Base-by-base conservation (phyloP, 2,797 vertebrate species). In the Acanthurus leucopareius region DNA sequence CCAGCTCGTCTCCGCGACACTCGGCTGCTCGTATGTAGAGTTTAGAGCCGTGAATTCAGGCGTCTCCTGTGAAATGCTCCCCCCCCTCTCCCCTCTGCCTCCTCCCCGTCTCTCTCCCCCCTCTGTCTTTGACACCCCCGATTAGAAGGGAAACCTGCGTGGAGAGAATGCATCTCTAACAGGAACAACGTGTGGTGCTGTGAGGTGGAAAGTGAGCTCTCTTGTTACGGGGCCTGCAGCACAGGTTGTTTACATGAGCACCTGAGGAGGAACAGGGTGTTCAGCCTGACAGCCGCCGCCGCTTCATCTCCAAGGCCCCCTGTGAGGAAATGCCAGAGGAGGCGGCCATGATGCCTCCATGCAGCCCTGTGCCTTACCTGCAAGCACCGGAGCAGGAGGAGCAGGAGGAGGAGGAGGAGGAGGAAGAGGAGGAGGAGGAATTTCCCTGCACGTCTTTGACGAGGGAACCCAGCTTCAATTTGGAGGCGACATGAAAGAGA, bases 151-250 rank as follows among this genome's bases (percentile, higher is more conserved):
- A 86, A 84, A 83, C 71, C 80, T 85, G 87, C 66, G 75, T 86
- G 86, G 72, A 75, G 86, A 82, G 89, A 83, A 85, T 84, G 86
- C 86, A 75, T 80, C 84, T 89, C 90, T 88, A 91, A 91, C 89
- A 79, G 86, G 79, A 86, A 19, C 79, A 82, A 17, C 49, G 49
- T 85, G 87, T 60, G 83, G 87, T 70, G 88, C 90, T 86, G 83
- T 80, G 87, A 91, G 89, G 45, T 88, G 88, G 89, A 91, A 89
- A 90, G 89, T 86, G 83, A 89, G 84, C 90, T 87, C 87, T 88
- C 87, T 90, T 93, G 91, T 92, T 92, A 77, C 69, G 16, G 86
- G 52, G 68, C 68, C 83, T 53, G 83, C 79, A 77, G 85, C 32
- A 8, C 75, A 80, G 79, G 65, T 70, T 91, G 90, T 91, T 91